These are phyloP conservation scores for Acropternis orthonyx DNA, from an alignment of 2,797 vertebrate genomes.

Conservation along the genomic window DNA sequence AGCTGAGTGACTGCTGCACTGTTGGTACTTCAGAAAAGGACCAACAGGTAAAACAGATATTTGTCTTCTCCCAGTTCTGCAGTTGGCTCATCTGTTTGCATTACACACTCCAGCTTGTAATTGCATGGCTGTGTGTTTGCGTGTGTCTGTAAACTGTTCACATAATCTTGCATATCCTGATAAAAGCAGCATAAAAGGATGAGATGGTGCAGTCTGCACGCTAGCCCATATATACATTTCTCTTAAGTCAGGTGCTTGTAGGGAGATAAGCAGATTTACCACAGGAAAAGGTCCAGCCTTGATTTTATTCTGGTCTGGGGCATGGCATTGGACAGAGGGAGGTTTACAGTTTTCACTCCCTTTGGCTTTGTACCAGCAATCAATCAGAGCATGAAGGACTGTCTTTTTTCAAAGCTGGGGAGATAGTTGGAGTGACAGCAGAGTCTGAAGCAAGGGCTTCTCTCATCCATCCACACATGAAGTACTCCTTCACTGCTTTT, in stretches of 20 bases:
- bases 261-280: background rate
- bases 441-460: background rate
- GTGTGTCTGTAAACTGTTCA: background rate
- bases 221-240: background rate
- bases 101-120: background rate
- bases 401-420: background rate
- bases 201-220: background rate
- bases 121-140: background rate
- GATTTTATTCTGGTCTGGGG: background rate
- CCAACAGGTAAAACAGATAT: background rate
- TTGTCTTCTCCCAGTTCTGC: slow-evolving; percentile 18
- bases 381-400: background rate
- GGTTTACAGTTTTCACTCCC: background rate
- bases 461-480: background rate
- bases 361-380: background rate
- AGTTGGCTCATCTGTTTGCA: background rate
- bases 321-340: rapidly evolving
- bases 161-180: background rate
- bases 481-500: background rate
- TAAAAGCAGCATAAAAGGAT: background rate
- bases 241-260: background rate
- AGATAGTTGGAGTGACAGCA: background rate
- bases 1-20: background rate
- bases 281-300: background rate
- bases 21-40: background rate